Conservation (phyloP, 2,888 invertebrate genomes). For the Camponotus fellah region DNA sequence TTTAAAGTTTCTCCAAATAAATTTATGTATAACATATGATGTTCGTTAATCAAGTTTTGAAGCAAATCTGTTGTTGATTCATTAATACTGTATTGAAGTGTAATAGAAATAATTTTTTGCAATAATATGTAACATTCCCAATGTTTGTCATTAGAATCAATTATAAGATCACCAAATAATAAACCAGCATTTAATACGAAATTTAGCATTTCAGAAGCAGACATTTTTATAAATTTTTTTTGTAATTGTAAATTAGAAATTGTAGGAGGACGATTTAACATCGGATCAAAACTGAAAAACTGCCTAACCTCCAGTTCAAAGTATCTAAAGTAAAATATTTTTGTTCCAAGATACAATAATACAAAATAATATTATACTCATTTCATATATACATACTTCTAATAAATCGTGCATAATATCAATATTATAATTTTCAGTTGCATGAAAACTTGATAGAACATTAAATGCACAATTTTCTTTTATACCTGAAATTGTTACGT, state of each 20-base stretch:
- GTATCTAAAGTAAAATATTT: background rate
- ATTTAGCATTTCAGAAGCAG: slow-evolving; percentile 7
- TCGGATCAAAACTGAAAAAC: slow-evolving; percentile 21
- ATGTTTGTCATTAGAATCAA: background rate
- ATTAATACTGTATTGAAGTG: slow-evolving; percentile 24
- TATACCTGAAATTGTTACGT: background rate
- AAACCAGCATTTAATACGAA: slow-evolving; percentile 32
- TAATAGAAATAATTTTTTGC: slow-evolving; percentile 29
- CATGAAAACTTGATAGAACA: too few relatives aligned
- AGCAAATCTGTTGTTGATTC: slow-evolving; percentile 29
- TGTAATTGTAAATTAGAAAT: slow-evolving; percentile 5
- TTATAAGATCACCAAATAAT: slow-evolving; percentile 30
- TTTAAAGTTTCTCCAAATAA: slow-evolving; percentile 16
- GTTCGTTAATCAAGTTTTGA: slow-evolving; percentile 28
- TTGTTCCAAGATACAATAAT: background rate
- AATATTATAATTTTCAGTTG: too few relatives aligned
- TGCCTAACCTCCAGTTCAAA: slow-evolving; percentile 28
- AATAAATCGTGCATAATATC: too few relatives aligned
- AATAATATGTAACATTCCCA: slow-evolving; percentile 26
- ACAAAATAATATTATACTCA: background rate
- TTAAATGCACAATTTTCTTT: background rate
- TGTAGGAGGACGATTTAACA: background rate
- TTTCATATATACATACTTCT: slow-evolving; percentile 17
- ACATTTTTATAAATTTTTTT: slow-evolving; percentile 35
- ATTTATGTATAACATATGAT: slow-evolving; percentile 17